These are phyloP conservation scores for Bothrops jararaca DNA, from an alignment of 2,113 vertebrate genomes.

Conservation along the genomic window DNA sequence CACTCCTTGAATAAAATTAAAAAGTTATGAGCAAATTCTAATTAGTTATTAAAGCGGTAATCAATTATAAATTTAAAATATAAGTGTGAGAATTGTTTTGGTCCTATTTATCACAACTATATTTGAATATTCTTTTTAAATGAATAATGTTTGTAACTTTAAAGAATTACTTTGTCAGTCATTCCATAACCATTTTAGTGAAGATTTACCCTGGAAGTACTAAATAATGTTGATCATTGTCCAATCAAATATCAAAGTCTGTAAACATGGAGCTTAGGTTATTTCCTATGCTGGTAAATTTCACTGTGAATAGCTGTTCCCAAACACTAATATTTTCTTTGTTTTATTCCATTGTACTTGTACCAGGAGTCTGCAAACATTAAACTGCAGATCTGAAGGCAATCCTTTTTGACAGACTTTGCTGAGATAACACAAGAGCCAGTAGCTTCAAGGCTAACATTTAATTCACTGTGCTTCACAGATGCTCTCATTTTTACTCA, in stretches of 20 bases:
- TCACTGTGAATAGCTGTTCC: constrained; percentile 12
- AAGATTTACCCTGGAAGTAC: background rate
- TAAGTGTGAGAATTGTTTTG: background rate
- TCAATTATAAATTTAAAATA: background rate
- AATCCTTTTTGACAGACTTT: background rate
- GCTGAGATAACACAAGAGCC: background rate
- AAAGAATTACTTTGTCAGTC: background rate
- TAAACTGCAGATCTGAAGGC: background rate
- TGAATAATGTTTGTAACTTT: background rate
- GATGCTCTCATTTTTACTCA: constrained; percentile 2
- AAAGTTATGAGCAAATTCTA: background rate
- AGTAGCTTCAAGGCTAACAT: background rate
- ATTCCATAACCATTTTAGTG: background rate
- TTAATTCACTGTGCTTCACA: background rate
- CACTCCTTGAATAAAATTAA: background rate
- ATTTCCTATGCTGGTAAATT: background rate
- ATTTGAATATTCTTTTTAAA: background rate
- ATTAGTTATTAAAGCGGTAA: background rate
- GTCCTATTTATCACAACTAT: background rate
- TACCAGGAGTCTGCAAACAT: background rate
- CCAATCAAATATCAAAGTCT: constrained; percentile 14
- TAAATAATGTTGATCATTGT: background rate
- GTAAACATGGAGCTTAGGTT: constrained; percentile 24
- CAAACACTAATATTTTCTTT: constrained; percentile 21
- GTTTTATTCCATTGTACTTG: background rate